A percentile compares a stretch with the other conserved stretches of the same genome.
These are phyloP conservation scores for Phymorhynchus buccinoides DNA, from an alignment of 1,140 invertebrate genomes.

Conservation along the genomic window DNA sequence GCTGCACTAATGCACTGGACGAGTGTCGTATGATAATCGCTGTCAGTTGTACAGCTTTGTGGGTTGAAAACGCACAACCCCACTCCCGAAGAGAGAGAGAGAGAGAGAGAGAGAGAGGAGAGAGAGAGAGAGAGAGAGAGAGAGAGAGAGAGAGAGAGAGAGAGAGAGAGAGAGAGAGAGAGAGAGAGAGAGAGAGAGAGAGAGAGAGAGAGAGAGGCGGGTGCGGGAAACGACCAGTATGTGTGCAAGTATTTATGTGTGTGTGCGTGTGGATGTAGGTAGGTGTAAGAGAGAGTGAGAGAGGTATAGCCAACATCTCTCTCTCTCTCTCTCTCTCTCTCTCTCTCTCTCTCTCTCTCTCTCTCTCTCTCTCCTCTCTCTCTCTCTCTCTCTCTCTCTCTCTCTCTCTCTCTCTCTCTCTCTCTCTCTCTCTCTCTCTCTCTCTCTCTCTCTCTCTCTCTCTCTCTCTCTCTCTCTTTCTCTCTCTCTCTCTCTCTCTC, in stretches of 20 bases:
- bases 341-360: neutral
- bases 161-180: neutral
- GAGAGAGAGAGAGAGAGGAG: slow-evolving; percentile 24
- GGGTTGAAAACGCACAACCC: neutral
- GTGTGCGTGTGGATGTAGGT: no score
- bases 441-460: no score
- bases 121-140: neutral
- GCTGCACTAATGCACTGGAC: no score
- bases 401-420: no score
- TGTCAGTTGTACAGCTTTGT: no score
- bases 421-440: no score
- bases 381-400: no score
- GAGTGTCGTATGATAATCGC: no score
- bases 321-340: slow-evolving; percentile 7
- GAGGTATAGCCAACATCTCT: neutral
- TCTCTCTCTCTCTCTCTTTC: no score
- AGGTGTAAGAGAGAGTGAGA: neutral
- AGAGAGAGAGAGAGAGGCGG: neutral
- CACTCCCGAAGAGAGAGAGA: slow-evolving; percentile 17
- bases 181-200: slow-evolving; percentile 30
- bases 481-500: no score
- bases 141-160: neutral
- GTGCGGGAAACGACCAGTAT: no score
- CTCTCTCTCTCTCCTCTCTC: no score
- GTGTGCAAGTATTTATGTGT: neutral